Base-by-base conservation (phyloP, 2,888 invertebrate genomes). In the Drosophila barbarae region DNA sequence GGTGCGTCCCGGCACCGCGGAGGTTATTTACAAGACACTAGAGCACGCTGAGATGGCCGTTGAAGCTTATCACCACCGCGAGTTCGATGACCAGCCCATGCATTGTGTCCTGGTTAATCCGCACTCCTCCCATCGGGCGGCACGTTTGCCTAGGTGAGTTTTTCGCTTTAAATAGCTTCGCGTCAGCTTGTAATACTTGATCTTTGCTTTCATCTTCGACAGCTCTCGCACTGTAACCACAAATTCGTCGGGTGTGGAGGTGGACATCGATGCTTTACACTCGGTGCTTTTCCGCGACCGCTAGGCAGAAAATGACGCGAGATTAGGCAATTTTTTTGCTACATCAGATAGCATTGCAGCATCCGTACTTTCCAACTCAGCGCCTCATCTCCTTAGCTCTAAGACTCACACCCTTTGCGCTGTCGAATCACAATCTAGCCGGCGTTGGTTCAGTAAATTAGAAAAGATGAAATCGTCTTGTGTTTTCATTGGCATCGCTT, bases 61-160 rank as follows among this genome's bases (percentile, higher is more conserved):
- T 3, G 96, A 97, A 80, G 94, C 96, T 55, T 98, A 98, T 90
- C 97, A 98, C 88, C 97, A 97, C 89, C 91, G 98, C 52, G 96
- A 97, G 86, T 90, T 98, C 42, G 98, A 98, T 90, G 97, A 97
- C 1, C 95, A 96, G 86, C 96, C 96, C 5, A 97, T 97, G 97
- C 96, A 95, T 87, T 96, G 96, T 87, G 92, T 96, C 56, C 91
- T 96, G 70, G 95, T 96, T 8, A 95, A 95, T 86, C 95, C 95
- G 41, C 91, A 94, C 84, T 91, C 93, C 41, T 90, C 92, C 70
- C 91, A 92, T 86, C 92, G 92, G 79, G 91, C 92, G 13, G 91
- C 92, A 3, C 88, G 86, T 21, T 86, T 88, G 49, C 87, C 87
- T 54, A 87, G 80, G 89, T 88, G 52, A 64, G 79, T 55, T 30